Conservation (phyloP, 64 coral and sea anemone species). For the Montipora efflorescens region DNA sequence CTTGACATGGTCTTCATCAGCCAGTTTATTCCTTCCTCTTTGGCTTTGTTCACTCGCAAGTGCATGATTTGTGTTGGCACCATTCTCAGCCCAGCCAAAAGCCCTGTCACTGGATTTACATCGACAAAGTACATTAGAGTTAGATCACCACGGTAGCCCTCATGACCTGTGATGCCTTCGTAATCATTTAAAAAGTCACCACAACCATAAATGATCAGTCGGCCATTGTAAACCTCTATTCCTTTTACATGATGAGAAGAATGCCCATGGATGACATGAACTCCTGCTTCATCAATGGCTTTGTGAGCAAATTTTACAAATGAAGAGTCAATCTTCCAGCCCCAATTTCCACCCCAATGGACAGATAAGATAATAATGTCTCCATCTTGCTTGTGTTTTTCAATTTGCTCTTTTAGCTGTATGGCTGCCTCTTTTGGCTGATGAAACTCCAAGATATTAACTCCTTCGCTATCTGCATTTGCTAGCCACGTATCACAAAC, state of each 20-base stretch:
- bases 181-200: constrained; percentile 95
- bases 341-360: constrained; percentile 97
- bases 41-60: constrained; percentile 75
- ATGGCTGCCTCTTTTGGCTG: constrained; percentile 36
- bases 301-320: constrained; percentile 90
- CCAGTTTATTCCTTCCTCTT: constrained; percentile 84
- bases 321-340: constrained; percentile 70
- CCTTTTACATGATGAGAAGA: constrained; percentile 95
- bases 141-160: constrained; percentile 75
- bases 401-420: constrained; percentile 47
- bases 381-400: constrained; percentile 67
- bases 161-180: constrained; percentile 85
- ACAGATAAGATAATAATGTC: constrained; percentile 79
- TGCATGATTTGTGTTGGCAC: constrained; percentile 85
- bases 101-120: constrained; percentile 64
- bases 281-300: constrained; percentile 84
- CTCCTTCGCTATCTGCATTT: constrained; percentile 49
- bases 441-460: constrained; percentile 77
- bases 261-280: constrained; percentile 90
- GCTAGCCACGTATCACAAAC: constrained; percentile 80
- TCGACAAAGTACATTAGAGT: constrained; percentile 90
- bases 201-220: constrained; percentile 90
- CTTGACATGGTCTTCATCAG: constrained; percentile 77
- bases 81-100: constrained; percentile 72
- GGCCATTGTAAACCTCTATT: constrained; percentile 82